Base-by-base conservation (phyloP, 2,888 invertebrate genomes). In the Drosophila anomalata region DNA sequence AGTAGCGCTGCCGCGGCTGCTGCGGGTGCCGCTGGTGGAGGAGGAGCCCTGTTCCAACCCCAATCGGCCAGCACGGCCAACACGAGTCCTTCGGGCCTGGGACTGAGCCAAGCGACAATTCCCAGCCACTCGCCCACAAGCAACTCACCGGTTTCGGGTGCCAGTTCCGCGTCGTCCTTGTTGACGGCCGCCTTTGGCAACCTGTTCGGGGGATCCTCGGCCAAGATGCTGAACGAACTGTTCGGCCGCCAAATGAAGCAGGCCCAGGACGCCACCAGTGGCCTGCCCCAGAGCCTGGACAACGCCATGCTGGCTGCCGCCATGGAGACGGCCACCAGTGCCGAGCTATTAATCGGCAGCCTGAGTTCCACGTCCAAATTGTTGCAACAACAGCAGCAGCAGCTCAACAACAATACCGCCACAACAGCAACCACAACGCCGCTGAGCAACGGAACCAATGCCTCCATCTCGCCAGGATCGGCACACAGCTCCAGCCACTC, bases 151-250 rank as follows among this genome's bases (percentile, higher is more conserved):
- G 26, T 88, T 4, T 79, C 79, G 67, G 79, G 80, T 56, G 85
- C 75, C 42, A 85, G 80, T 47, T 81, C 88, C 55, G 88, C 84
- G 46, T 90, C 90, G 26, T 88, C 89, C 53, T 59, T 90, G 72
- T 65, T 90, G 48, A 87, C 89, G 57, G 88, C 90, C 46, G 90
- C 90, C 63, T 89, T 90, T 75, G 90, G 90, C 78, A 90, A 88
- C 92, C 95, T 96, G 85, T 96, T 97, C 92, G 82, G 87, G 50
- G 95, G 95, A 90, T 95, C 95, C 91, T 96, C 96, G 93, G 95
- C 96, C 91, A 97, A 97, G 93, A 97, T 97, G 97, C 95, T 97
- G 90, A 97, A 97, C 94, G 97, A 97, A 93, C 94, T 97, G 79
- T 94, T 97, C 89, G 96, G 96, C 83, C 94, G 97, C 84, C 95